Percentiles rank a stretch among this genome's conserved stretches.
Conservation (phyloP, 2,113 vertebrate species). For the Tychaedon coryphoeus region DNA sequence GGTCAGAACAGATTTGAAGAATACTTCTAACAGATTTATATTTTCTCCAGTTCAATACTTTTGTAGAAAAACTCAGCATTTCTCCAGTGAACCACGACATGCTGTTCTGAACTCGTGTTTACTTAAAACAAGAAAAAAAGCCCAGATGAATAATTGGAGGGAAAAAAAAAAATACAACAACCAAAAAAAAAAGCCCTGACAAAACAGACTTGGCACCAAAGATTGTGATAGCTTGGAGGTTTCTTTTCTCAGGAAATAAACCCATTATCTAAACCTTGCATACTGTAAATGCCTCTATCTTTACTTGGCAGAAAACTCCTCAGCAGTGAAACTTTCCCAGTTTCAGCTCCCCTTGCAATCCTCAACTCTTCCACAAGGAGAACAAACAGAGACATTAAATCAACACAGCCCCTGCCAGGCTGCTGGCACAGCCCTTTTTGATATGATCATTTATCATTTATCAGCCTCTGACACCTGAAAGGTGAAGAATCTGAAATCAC, state of each 20-base stretch:
- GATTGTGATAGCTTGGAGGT: background rate
- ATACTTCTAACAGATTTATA: rapidly evolving
- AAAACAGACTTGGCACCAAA: background rate
- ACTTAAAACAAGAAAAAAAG: background rate
- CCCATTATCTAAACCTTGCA: background rate
- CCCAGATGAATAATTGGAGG: background rate
- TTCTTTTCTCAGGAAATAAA: background rate
- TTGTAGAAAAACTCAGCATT: background rate
- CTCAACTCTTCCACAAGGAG: background rate
- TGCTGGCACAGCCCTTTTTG: background rate
- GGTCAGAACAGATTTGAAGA: background rate
- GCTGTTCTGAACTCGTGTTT: background rate
- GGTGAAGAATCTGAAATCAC: background rate
- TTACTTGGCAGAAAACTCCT: background rate
- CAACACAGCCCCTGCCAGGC: background rate
- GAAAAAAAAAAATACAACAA: background rate
- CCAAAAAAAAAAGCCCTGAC: background rate
- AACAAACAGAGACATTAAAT: background rate
- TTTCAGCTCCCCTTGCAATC: background rate
- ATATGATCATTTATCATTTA: rapidly evolving
- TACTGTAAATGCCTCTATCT: background rate
- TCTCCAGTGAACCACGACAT: background rate
- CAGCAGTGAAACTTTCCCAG: background rate
- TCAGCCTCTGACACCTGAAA: rapidly evolving
- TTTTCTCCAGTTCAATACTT: background rate